phyloP scores from a whole-genome alignment of 2,888 invertebrate genomes.

The Callyntrura sp. region DNA sequence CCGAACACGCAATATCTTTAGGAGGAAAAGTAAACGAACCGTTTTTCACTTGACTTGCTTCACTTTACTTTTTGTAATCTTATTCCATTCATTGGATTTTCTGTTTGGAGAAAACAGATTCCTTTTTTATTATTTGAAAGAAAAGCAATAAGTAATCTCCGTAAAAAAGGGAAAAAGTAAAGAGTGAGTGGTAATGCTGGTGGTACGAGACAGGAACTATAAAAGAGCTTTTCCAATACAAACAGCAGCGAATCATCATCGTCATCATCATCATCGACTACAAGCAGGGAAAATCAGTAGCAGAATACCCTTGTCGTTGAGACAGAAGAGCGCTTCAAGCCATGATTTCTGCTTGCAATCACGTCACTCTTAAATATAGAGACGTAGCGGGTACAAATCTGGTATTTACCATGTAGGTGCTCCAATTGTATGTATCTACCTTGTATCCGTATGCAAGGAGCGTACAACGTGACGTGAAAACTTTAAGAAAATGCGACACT shows the following conservation, averaged over 20 bases:
- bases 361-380: too few species aligned
- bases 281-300: too few species aligned
- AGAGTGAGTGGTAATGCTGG: too few species aligned
- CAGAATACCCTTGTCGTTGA: slow-evolving; percentile 16
- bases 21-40: slow-evolving; percentile 61
- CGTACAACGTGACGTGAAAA: too few species aligned
- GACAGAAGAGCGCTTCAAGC: slow-evolving; percentile 13
- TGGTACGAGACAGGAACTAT: too few species aligned
- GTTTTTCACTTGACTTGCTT: slow-evolving; percentile 51
- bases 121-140: slow-evolving; percentile 50
- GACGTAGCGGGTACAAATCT: background rate
- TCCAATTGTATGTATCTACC: background rate
- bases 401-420: too few species aligned
- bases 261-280: too few species aligned
- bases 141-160: slow-evolving; percentile 54
- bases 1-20: slow-evolving; percentile 20
- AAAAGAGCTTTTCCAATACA: slow-evolving; percentile 40
- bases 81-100: slow-evolving; percentile 70
- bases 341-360: background rate
- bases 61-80: slow-evolving; percentile 55
- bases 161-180: slow-evolving; percentile 32
- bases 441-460: too few species aligned
- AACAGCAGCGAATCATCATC: slow-evolving; percentile 30
- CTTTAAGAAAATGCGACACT: slow-evolving; percentile 14
- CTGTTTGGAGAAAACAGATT: slow-evolving; percentile 62